These are phyloP conservation scores for Linnaemya tessellans DNA, from an alignment of 2,888 invertebrate genomes.

Conservation along the genomic window DNA sequence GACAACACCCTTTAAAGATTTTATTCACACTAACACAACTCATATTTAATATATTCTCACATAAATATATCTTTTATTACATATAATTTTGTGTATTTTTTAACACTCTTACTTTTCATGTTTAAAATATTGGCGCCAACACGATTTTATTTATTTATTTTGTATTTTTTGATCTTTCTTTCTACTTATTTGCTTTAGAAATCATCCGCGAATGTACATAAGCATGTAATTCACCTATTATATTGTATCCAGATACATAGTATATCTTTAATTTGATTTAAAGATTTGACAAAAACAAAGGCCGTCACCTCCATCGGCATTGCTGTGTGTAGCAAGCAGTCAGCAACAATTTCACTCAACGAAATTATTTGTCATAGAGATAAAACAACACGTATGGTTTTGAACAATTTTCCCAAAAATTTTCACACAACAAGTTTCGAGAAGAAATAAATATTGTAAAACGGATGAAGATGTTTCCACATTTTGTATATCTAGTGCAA, in stretches of 20 bases:
- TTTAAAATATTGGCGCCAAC: conserved; percentile 60
- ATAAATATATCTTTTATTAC: conserved; percentile 17
- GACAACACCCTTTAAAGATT: not conserved
- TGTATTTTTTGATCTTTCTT: conserved; percentile 21
- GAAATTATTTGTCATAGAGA: conserved; percentile 6
- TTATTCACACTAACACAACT: conserved; percentile 23
- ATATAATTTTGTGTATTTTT: conserved; percentile 19
- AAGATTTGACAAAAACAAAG: conserved; percentile 28
- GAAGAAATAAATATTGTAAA: conserved; percentile 4
- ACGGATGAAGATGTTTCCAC: conserved; percentile 13
- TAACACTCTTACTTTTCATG: conserved; percentile 60
- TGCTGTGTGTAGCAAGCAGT: not conserved
- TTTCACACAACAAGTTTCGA: conserved; percentile 13
- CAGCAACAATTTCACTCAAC: not conserved
- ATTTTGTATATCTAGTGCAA: not conserved
- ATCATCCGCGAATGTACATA: conserved; percentile 6
- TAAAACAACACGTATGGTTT: not conserved
- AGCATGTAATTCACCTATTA: conserved; percentile 11
- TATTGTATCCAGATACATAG: too few species aligned
- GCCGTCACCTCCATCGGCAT: not conserved
- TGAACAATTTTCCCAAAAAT: conserved; percentile 31
- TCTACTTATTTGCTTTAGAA: conserved; percentile 16
- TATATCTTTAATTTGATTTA: conserved; percentile 32
- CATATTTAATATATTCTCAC: conserved; percentile 1
- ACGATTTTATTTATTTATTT: conserved; percentile 8